These are phyloP conservation scores for Atractosteus spatula DNA, from an alignment of 2,113 vertebrate genomes.

Conservation along the genomic window DNA sequence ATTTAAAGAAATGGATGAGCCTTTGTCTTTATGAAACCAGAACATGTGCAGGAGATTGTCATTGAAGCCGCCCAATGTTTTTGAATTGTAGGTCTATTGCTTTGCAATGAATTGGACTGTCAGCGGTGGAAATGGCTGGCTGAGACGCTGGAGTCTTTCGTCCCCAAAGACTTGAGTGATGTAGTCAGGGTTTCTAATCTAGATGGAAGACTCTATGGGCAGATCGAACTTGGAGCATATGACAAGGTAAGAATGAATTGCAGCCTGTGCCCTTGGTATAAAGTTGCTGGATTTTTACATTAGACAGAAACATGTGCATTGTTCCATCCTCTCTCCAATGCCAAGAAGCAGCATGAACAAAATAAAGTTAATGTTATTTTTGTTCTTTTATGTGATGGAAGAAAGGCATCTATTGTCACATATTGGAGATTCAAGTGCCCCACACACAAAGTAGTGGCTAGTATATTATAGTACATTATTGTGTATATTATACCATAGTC, in stretches of 20 bases:
- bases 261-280: conserved; percentile 54
- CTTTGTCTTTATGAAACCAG: conserved; percentile 28
- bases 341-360: not conserved
- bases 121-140: conserved; percentile 57
- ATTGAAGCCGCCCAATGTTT: conserved; percentile 33
- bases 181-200: conserved; percentile 63
- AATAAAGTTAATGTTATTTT: not conserved
- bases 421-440: no score
- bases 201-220: conserved; percentile 67
- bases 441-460: no score
- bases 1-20: conserved; percentile 17
- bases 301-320: no score
- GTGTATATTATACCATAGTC: no score
- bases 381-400: no score
- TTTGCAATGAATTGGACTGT: conserved; percentile 67
- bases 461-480: no score
- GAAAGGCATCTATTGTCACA: no score
- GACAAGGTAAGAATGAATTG: conserved; percentile 62
- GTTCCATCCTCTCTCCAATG: not conserved
- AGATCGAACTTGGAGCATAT: conserved; percentile 59
- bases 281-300: no score
- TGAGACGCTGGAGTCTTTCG: conserved; percentile 68
- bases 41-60: conserved; percentile 39
- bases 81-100: conserved; percentile 54
- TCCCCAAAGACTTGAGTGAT: conserved; percentile 58